phyloP scores from a whole-genome alignment of 2,888 invertebrate genomes.

The Macrophya annulata region DNA sequence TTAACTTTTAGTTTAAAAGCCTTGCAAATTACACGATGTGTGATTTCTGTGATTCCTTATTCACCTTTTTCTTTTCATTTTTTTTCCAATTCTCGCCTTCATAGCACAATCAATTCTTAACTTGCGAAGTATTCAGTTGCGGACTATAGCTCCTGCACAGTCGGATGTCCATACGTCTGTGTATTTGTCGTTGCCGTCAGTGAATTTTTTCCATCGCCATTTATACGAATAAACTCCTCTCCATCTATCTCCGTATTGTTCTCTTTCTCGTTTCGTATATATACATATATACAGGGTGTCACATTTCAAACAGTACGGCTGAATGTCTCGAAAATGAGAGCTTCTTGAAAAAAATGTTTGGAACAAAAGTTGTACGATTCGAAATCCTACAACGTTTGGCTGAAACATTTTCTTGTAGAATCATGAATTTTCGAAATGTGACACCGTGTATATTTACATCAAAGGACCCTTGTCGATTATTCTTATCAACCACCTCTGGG shows the following conservation, averaged over 20 bases:
- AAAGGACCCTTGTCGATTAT: constrained; percentile 14
- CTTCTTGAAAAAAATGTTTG: too few relatives aligned
- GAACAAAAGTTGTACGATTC: too few relatives aligned
- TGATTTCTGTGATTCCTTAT: not conserved
- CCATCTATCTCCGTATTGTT: not conserved
- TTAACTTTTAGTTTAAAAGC: not conserved
- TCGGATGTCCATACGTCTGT: not conserved
- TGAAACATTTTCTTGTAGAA: too few relatives aligned
- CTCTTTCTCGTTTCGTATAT: not conserved
- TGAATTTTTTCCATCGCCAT: too few relatives aligned
- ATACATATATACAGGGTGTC: too few relatives aligned
- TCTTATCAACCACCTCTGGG: not conserved
- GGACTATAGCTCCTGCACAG: not conserved
- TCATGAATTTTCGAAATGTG: too few relatives aligned
- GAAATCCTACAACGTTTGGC: too few relatives aligned
- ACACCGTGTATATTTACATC: not conserved
- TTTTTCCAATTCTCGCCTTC: not conserved
- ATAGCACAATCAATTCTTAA: not conserved
- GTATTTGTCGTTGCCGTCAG: not conserved
- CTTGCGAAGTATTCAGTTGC: not conserved
- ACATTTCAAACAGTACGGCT: too few relatives aligned
- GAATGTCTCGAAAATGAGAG: too few relatives aligned
- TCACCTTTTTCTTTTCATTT: not conserved
- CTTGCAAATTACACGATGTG: not conserved
- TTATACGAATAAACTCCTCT: not conserved